Percentiles rank a stretch among this genome's conserved stretches.
phyloP scores from a whole-genome alignment of 1,140 invertebrate genomes.

The Drosophila lowei region DNA sequence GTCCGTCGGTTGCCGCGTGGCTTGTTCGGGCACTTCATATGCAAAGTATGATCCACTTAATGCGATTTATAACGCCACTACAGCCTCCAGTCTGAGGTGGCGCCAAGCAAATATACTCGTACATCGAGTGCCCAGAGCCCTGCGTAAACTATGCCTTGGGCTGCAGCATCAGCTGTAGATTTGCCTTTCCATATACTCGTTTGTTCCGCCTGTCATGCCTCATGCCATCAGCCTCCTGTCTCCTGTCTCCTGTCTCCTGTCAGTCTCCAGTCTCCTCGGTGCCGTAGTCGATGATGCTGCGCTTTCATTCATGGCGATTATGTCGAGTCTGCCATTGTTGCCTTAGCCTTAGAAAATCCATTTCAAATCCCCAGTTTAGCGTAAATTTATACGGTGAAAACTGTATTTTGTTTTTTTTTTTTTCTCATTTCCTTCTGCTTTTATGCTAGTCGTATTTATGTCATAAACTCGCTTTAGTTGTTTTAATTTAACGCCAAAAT shows the following conservation, averaged over 20 bases:
- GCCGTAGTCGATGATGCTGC: slow-evolving; percentile 69
- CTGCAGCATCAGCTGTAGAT: slow-evolving; percentile 33
- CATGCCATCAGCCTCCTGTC: slow-evolving; percentile 28
- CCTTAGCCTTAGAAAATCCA: slow-evolving; percentile 72
- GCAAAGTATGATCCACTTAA: slow-evolving; percentile 81
- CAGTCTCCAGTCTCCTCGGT: slow-evolving; percentile 3
- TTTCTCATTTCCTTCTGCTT: slow-evolving; percentile 19
- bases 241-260: slow-evolving; percentile 26
- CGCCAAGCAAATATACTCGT: slow-evolving; percentile 49
- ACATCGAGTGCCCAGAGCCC: slow-evolving; percentile 53
- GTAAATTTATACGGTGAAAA: slow-evolving; percentile 72
- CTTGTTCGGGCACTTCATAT: slow-evolving; percentile 65
- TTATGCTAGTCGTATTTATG: slow-evolving; percentile 33
- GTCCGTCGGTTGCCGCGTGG: slow-evolving; percentile 2
- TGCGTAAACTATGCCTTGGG: slow-evolving; percentile 44
- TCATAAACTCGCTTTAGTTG: slow-evolving; percentile 56
- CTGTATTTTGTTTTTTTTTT: slow-evolving; percentile 20
- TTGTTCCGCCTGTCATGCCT: slow-evolving; percentile 76
- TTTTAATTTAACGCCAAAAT: slow-evolving; percentile 72
- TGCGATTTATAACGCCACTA: slow-evolving; percentile 73
- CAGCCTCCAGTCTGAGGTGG: neutral
- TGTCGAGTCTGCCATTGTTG: slow-evolving; percentile 69
- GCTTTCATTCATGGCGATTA: slow-evolving; percentile 77
- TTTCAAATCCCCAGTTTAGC: slow-evolving; percentile 79
- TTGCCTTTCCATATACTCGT: slow-evolving; percentile 62